Conservation (phyloP, 2,113 vertebrate genomes). For the Bostrychus sinensis region DNA sequence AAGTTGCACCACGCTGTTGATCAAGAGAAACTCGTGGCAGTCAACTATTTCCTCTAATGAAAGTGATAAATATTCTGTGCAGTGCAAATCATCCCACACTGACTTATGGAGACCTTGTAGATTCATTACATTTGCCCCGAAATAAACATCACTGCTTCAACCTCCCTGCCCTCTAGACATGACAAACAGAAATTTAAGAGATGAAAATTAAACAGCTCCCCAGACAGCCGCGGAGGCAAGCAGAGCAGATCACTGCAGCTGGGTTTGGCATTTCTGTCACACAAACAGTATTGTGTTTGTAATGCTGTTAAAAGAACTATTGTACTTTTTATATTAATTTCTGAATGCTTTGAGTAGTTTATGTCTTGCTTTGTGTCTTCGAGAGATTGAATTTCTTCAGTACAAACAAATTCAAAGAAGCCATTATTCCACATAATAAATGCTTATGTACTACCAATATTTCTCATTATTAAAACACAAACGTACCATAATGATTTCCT, state of each 20-base stretch:
- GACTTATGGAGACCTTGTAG: neutral
- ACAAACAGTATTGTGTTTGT: neutral
- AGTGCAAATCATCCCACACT: neutral
- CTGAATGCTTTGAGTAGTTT: neutral
- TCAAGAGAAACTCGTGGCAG: neutral
- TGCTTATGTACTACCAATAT: too few relatives aligned
- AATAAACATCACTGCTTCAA: neutral
- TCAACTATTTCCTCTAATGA: slow-evolving; percentile 11
- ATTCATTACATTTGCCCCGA: slow-evolving; percentile 1
- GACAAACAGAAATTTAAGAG: neutral
- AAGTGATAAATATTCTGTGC: slow-evolving; percentile 8
- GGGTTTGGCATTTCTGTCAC: neutral
- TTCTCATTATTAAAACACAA: too few relatives aligned
- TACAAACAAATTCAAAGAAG: too few relatives aligned
- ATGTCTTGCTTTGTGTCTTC: neutral
- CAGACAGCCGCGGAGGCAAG: neutral
- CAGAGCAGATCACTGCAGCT: neutral
- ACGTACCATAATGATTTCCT: too few relatives aligned
- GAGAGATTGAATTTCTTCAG: neutral
- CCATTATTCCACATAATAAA: too few relatives aligned
- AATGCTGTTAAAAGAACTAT: neutral
- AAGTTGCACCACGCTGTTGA: neutral
- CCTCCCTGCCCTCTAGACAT: neutral
- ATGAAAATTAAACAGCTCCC: neutral
- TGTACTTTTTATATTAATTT: too few relatives aligned